A percentile compares a stretch with the other conserved stretches of the same genome.
Evolutionary conservation across 37 sponge, comb jelly and placozoan species (phyloP).

Genomic region (Halichondria panicea): DNA sequence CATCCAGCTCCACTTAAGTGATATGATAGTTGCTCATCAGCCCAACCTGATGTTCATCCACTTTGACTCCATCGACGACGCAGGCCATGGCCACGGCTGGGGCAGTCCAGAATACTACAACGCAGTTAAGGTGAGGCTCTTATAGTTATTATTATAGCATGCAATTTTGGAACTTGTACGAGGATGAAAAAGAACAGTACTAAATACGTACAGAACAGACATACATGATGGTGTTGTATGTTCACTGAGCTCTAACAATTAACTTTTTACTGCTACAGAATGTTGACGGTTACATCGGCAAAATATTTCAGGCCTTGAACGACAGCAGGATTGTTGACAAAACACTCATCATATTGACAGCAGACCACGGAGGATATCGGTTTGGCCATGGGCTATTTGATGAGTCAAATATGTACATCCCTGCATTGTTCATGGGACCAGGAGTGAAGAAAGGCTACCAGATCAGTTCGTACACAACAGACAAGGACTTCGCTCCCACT

Average conservation of each 20-base stretch:
- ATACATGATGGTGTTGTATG: too few species aligned
- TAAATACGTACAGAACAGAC: too few species aligned
- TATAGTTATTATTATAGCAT: too few species aligned
- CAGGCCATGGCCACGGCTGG: constrained; percentile 15
- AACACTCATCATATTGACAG: constrained; percentile 30
- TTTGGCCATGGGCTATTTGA: constrained; percentile 18
- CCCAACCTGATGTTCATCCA: constrained; percentile 41
- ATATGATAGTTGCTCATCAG: background rate
- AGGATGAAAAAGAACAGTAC: too few species aligned
- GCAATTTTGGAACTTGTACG: too few species aligned
- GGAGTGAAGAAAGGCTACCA: constrained; percentile 17
- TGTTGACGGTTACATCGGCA: constrained; percentile 39
- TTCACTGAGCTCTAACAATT: too few species aligned
- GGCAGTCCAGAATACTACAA: constrained; percentile 29
- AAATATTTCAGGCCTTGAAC: constrained; percentile 8
- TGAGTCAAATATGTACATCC: constrained; percentile 28
- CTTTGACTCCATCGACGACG: constrained; percentile 26
- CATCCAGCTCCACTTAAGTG: background rate
- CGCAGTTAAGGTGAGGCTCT: constrained; percentile 9
- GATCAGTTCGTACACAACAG: constrained; percentile 10
- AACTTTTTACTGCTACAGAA: background rate
- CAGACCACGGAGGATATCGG: constrained; percentile 31
- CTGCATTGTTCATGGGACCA: constrained; percentile 39
- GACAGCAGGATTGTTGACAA: background rate
- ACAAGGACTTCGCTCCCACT: constrained; percentile 42